phyloP scores from a whole-genome alignment of 2,888 invertebrate genomes.

The Brassicogethes aeneus region DNA sequence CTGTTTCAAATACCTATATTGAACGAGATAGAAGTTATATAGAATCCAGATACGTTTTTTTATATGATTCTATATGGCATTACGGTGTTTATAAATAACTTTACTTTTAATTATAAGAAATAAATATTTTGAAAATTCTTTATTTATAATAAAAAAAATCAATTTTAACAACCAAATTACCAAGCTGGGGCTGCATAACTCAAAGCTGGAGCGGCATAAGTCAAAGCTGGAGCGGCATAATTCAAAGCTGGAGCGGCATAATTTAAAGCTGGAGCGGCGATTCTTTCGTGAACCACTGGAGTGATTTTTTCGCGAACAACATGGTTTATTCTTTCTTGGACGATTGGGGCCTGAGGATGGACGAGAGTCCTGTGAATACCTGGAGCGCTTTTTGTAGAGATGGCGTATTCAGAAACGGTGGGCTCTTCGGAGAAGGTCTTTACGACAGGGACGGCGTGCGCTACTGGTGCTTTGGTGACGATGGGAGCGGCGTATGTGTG shows the following conservation, averaged over 20 bases:
- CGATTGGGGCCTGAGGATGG: slow-evolving; percentile 20
- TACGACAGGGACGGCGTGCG: slow-evolving; percentile 7
- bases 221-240: not conserved
- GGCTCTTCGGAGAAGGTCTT: slow-evolving; percentile 10
- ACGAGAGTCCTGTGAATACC: slow-evolving; percentile 9
- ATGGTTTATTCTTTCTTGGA: slow-evolving; percentile 31
- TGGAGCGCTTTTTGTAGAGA: slow-evolving; percentile 7
- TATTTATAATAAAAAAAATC: no score
- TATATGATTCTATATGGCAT: no score
- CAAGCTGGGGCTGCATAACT: no score
- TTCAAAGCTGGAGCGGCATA: not conserved
- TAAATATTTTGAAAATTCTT: no score
- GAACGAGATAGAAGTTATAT: no score
- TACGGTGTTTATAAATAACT: no score
- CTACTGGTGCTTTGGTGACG: slow-evolving; percentile 8
- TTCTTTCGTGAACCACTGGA: slow-evolving; percentile 22
- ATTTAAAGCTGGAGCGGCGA: slow-evolving; percentile 10
- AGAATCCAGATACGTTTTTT: no score
- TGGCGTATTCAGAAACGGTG: no score
- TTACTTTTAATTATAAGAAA: no score
- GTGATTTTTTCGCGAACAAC: slow-evolving; percentile 19
- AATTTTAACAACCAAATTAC: no score
- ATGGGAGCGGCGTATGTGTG: slow-evolving; percentile 24
- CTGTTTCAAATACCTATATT: no score
- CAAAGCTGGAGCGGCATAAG: not conserved